phyloP scores from a whole-genome alignment of 2,113 vertebrate genomes.

The Cyanistes caeruleus region DNA sequence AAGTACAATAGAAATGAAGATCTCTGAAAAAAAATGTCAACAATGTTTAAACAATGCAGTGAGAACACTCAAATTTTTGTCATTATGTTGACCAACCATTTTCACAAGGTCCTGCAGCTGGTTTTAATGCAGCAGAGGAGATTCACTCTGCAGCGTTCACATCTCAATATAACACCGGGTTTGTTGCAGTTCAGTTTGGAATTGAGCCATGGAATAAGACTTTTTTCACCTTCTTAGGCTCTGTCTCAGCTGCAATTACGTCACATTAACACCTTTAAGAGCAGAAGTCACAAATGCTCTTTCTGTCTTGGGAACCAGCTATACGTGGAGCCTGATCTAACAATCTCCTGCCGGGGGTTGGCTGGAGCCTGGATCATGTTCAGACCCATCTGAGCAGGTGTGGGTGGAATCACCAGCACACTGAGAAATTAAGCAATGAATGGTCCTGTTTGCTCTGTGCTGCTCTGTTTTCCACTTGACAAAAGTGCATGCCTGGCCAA shows the following conservation, averaged over 20 bases:
- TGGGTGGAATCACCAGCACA: background rate
- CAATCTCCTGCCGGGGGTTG: background rate
- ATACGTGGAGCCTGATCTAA: background rate
- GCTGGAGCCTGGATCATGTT: background rate
- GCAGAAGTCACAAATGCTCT: background rate
- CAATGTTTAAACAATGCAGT: background rate
- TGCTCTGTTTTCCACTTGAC: background rate
- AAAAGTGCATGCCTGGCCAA: background rate
- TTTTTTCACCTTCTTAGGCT: background rate
- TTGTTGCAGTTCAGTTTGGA: background rate
- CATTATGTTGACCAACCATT: background rate
- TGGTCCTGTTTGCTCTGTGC: background rate
- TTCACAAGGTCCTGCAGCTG: background rate
- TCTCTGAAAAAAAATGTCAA: background rate
- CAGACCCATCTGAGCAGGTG: background rate
- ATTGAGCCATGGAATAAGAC: background rate
- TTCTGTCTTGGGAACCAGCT: background rate
- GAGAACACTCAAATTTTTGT: background rate
- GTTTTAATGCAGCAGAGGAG: background rate
- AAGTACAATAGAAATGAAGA: background rate
- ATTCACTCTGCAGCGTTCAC: background rate
- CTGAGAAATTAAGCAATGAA: background rate
- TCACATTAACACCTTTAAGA: constrained; percentile 44
- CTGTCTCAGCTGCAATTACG: constrained; percentile 28
- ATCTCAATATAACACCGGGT: background rate